Evolutionary conservation across 2,888 invertebrate species (phyloP), one percentile per base, ranked within the genome.

Genomic region (Amphipyra berbera): DNA sequence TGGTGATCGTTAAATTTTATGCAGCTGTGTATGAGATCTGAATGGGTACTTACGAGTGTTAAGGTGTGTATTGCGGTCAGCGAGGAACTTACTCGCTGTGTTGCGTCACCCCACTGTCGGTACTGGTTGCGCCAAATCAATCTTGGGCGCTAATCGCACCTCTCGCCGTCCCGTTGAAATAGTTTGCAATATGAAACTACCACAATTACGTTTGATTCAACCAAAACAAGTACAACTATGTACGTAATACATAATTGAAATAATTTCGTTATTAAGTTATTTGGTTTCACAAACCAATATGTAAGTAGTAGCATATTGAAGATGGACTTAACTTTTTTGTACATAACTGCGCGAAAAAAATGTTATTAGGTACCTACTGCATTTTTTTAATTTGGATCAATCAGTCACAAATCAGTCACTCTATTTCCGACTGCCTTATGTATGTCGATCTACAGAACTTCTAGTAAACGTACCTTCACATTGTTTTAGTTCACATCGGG

Each of bases 41-140:
- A 86, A 84, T 85, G 77, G 80, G 70, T 83, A 76, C 80, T 82
- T 87, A 80, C 73, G 77, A 82, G 82, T 82, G 82, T 81, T 76
- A 78, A 84, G 84, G 83, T 83, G 87, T 82, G 85, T 86, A 88
- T 89, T 90, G 88, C 90, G 88, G 89, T 88, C 88, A 90, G 83
- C 78, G 79, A 81, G 82, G 87, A 83, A 84, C 82, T 77, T 73
- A 82, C 80, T 83, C 79, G 78, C 77, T 69, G 68, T 61, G 79
- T 88, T 88, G 84, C 88, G 84, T 86, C 86, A 88, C 79, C 68
- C 66, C 61, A 72, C 85, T 79, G 85, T 84, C 84, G 81, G 85
- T 84, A 83, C 83, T 83, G 79, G 88, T 90, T 90, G 89, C 89
- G 88, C 86, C 88, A 89, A 91, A 92, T 92, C 92, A 90, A 91